Percentiles rank a stretch among this genome's conserved stretches.
These are phyloP conservation scores for Dastarcus helophoroides DNA, from an alignment of 2,888 invertebrate genomes.

Conservation along the genomic window DNA sequence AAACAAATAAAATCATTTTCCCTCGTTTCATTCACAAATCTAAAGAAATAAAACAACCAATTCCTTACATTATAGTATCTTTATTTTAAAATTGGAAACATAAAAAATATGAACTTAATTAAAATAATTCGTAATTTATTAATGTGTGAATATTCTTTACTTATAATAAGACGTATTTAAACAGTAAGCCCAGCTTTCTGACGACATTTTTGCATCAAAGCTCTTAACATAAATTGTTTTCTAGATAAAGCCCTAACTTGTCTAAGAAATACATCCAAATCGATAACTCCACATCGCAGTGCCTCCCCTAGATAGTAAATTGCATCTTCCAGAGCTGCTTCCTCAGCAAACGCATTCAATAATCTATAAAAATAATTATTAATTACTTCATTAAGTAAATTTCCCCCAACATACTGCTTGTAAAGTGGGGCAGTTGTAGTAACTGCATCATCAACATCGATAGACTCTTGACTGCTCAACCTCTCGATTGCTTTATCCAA, in stretches of 20 bases:
- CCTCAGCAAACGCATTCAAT: constrained; percentile 89
- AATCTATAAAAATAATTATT: constrained; percentile 43
- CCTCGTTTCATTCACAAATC: too few species aligned
- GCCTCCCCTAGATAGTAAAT: constrained; percentile 98
- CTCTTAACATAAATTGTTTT: constrained; percentile 90
- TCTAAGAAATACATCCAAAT: constrained; percentile 91
- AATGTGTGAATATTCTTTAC: background rate
- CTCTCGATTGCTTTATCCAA: constrained; percentile 68
- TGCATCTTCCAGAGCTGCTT: constrained; percentile 95
- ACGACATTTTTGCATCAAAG: constrained; percentile 93
- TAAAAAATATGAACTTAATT: background rate
- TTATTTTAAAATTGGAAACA: too few species aligned
- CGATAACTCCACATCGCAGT: constrained; percentile 80
- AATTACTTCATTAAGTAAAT: constrained; percentile 2
- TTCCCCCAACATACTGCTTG: constrained; percentile 79
- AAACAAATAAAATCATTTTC: too few species aligned
- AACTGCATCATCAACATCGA: constrained; percentile 93
- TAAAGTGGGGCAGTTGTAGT: constrained; percentile 92
- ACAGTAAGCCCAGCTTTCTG: constrained; percentile 82
- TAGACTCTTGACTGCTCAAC: constrained; percentile 64
- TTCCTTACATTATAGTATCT: too few species aligned
- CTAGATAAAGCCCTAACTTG: constrained; percentile 91
- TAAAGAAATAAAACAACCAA: too few species aligned
- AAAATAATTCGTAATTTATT: background rate
- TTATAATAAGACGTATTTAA: constrained; percentile 32